These are phyloP conservation scores for Hirudo medicinalis DNA, from an alignment of 1,140 invertebrate species.

Conservation along the genomic window DNA sequence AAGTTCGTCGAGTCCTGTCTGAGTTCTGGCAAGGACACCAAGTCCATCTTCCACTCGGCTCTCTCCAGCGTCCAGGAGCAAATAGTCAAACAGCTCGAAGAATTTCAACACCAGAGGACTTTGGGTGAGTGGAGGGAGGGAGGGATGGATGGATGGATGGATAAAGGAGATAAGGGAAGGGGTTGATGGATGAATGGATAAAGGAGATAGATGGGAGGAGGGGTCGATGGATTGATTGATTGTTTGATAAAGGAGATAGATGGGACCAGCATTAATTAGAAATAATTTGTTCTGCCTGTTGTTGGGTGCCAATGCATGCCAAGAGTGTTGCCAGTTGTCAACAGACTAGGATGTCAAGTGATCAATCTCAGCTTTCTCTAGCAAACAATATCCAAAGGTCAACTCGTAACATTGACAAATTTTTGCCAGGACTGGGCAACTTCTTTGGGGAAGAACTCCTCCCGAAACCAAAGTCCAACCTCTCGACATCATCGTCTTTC, in stretches of 20 bases:
- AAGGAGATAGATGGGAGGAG: no score
- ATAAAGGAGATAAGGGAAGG: no score
- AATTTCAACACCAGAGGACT: constrained; percentile 6
- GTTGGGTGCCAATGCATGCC: no score
- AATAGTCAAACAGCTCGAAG: constrained; percentile 1
- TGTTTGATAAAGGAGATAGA: background rate
- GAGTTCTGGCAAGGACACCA: background rate
- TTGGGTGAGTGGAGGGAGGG: background rate
- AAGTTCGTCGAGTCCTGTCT: background rate
- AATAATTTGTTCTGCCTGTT: background rate
- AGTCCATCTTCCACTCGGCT: background rate
- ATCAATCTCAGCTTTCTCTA: no score
- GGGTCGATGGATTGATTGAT: no score
- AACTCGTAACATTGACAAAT: background rate
- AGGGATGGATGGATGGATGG: no score
- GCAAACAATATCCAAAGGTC: background rate
- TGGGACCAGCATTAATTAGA: background rate
- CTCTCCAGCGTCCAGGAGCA: background rate
- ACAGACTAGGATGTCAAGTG: no score
- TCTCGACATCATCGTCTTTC: background rate
- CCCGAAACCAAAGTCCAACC: background rate
- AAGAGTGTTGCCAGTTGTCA: no score
- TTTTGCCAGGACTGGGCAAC: background rate
- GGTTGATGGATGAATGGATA: no score
- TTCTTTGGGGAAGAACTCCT: background rate